Evolutionary conservation across 2,113 vertebrate genomes (phyloP), one percentile per base, ranked within the genome.

Genomic region (Podarcis raffonei): DNA sequence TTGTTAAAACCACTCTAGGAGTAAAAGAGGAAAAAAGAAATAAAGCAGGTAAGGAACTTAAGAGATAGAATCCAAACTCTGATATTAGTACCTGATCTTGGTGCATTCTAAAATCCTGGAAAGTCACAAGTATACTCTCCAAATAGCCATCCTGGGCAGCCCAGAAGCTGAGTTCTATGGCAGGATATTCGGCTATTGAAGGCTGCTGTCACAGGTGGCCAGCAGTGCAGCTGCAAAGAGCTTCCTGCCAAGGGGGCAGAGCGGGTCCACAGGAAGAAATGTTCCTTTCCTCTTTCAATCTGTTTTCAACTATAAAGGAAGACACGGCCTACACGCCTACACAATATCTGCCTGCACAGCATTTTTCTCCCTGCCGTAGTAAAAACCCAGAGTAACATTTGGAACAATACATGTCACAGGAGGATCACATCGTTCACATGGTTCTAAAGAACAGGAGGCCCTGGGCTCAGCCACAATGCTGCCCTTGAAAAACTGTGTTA

Each of bases 171-270:
- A 96, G 90, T 94, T 85, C 39, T 95, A 89, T 93, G 96, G 97
- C 98, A 98, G 98, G 98, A 99, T 97, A 98, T 99, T 98, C 98
- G 97, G 97, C 98, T 97, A 98, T 98, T 98, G 97, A 98, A 92
- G 27, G 27, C 94, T 91, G 94, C 95, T 96, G 97, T 98, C 97
- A 97, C 97, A 97, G 97, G 96, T 97, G 97, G 97, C 94, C 95
- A 84, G 89, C 88, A 76, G 71, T 6, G 81, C 98, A 98, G 98
- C 98, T 98, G 98, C 95, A 96, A 96, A 96, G 92, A 92, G 74
- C 87, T 95, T 97, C 97, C 98, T 97, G 96, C 94, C 95, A 90
- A 89, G 93, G 95, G 97, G 96, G 96, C 95, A 95, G 95, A 91
- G 71, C 83, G 57, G 94, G 96, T 95, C 97, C 96, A 95, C 97